phyloP scores from a whole-genome alignment of 1,140 invertebrate genomes.

The Lepidotrigona ventralis region DNA sequence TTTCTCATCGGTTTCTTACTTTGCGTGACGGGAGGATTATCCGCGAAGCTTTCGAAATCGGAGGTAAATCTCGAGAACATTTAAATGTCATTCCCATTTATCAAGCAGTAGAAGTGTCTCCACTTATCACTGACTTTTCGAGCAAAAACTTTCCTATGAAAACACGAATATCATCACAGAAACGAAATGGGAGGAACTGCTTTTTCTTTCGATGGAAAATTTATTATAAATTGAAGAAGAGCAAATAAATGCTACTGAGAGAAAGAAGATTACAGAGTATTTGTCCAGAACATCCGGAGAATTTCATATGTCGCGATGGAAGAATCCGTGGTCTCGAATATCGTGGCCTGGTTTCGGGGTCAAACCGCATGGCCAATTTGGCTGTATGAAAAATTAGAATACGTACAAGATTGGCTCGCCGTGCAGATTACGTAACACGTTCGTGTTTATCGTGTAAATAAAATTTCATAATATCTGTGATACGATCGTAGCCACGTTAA shows the following conservation, averaged over 20 bases:
- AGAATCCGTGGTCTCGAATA: neutral
- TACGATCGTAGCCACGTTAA: neutral
- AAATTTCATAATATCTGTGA: neutral
- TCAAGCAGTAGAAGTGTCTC: neutral
- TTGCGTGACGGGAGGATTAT: neutral
- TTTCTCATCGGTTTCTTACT: conserved; percentile 6
- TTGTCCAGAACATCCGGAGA: neutral
- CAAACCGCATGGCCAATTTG: neutral
- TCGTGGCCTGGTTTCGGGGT: neutral
- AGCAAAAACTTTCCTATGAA: neutral
- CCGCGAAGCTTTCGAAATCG: neutral
- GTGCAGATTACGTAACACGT: neutral
- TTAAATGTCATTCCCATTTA: neutral
- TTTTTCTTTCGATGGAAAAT: neutral
- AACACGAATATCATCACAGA: neutral
- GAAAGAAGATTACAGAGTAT: neutral
- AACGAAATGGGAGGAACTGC: no score
- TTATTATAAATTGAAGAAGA: neutral
- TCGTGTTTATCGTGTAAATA: neutral
- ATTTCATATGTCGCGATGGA: neutral
- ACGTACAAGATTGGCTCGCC: neutral
- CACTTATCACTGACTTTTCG: neutral
- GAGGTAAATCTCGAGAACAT: neutral
- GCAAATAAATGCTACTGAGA: neutral
- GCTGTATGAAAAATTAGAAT: neutral